A percentile compares a stretch with the other conserved stretches of the same genome.
Evolutionary conservation across 2,888 invertebrate genomes (phyloP).

Genomic region (Latheticus oryzae): DNA sequence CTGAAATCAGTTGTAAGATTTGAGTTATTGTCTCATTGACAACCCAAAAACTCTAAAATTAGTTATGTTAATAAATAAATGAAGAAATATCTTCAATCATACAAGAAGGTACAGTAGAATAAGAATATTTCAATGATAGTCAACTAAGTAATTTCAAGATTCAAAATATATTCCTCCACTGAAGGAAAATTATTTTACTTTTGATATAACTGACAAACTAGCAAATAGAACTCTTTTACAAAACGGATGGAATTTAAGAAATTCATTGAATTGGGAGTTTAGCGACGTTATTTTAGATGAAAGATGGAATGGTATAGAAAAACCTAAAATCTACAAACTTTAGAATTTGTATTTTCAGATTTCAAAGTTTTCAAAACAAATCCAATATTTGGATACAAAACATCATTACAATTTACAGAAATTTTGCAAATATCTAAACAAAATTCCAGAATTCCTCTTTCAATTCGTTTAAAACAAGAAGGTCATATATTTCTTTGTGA

Average conservation of each 20-base stretch:
- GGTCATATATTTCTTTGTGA: constrained; percentile 32
- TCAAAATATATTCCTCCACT: constrained; percentile 1
- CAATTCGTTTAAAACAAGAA: constrained; percentile 21
- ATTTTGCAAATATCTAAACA: neutral
- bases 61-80: too few species aligned
- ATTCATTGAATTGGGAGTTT: constrained; percentile 3
- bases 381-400: too few species aligned
- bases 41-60: too few species aligned
- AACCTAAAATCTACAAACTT: too few species aligned
- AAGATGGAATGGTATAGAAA: constrained; percentile 26
- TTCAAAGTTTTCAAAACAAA: too few species aligned
- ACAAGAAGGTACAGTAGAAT: too few species aligned
- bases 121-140: too few species aligned
- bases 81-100: too few species aligned
- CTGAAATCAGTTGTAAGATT: constrained; percentile 23
- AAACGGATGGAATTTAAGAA: constrained; percentile 10
- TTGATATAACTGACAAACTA: constrained; percentile 1
- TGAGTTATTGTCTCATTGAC: too few species aligned
- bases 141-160: neutral
- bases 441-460: constrained; percentile 23
- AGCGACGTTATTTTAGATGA: constrained; percentile 12
- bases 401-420: neutral
- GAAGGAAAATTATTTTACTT: neutral
- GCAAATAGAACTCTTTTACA: constrained; percentile 3
- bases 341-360: too few species aligned